These are phyloP conservation scores for Acanthosepion lycidas DNA, from an alignment of 2,888 invertebrate species.

Conservation along the genomic window DNA sequence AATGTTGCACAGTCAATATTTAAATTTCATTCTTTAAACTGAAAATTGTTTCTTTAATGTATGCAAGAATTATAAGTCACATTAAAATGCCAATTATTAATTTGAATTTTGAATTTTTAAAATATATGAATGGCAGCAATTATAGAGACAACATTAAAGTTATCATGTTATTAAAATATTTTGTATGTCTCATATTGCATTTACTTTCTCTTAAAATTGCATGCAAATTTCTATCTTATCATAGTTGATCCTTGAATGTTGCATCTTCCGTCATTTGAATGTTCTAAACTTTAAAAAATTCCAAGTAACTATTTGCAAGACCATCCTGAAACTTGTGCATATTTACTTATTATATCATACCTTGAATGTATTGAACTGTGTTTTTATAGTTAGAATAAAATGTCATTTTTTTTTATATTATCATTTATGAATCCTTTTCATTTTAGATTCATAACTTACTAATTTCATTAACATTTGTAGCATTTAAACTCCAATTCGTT, in stretches of 20 bases:
- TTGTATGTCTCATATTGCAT: too few species aligned
- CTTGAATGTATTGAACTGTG: not conserved
- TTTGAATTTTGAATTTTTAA: too few species aligned
- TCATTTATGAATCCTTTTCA: not conserved
- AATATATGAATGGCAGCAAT: too few species aligned
- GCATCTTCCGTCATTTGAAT: not conserved
- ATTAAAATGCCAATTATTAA: too few species aligned
- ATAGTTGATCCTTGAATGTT: not conserved
- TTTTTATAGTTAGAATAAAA: not conserved
- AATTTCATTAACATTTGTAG: slow-evolving; percentile 33
- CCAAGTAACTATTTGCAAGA: too few species aligned
- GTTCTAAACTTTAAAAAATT: not conserved
- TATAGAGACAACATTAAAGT: too few species aligned
- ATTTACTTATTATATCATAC: not conserved
- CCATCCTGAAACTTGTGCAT: not conserved
- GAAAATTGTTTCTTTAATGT: too few species aligned
- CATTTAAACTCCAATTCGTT: not conserved
- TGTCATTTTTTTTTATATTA: not conserved
- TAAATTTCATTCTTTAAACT: too few species aligned
- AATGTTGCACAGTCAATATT: too few species aligned
- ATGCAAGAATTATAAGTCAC: too few species aligned
- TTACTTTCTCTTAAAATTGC: not conserved
- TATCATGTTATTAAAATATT: too few species aligned
- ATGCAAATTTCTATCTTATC: not conserved
- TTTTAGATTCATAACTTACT: not conserved